Base-by-base conservation (phyloP, 2,888 invertebrate genomes). In the Phalera bucephala region DNA sequence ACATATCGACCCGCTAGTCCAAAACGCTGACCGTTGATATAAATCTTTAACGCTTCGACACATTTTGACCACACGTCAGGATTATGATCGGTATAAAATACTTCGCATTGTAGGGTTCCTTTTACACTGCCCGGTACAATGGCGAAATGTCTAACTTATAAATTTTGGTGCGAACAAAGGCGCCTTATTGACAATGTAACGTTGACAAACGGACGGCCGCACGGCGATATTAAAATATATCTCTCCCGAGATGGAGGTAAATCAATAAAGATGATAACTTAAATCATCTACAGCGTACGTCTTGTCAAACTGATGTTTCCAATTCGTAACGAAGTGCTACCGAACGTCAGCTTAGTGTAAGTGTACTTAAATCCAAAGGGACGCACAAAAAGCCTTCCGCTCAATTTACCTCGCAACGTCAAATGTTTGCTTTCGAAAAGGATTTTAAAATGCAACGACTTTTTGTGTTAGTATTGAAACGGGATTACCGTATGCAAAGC, bases 381-480 rank as follows among this genome's bases (percentile, higher is more conserved):
- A 53, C 46, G 37, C 47, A 72, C 71, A 81, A 85, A 83, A 84
- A 75, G 53, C 40, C 65, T 77, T 84, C 75, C 80, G 75, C 75
- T 82, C 80, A 78, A 82, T 87, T 80, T 82, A 81, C 80, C 69
- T 74, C 69, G 75, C 78, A 83, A 86, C 78, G 84, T 85, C 83
- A 84, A 86, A 87, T 81, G 85, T 85, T 85, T 79, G 77, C 80
- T 79, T 83, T 80, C 68, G 74, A 70, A 71, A 80, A 72, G 80
- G 79, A 86, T 88, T 85, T 89, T 87, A 87, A 89, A 87, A 88
- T 89, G 82, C 85, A 89, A 79, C 79, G 63, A 72, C 67, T 88
- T 88, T 88, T 88, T 89, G 78, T 77, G 64, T 66, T 56, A 62
- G 69, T 72, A 70, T 74, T 66, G 57, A 55, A 66, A 71, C 57